Conservation (phyloP, 2,888 invertebrate species). For the Elegia similella region DNA sequence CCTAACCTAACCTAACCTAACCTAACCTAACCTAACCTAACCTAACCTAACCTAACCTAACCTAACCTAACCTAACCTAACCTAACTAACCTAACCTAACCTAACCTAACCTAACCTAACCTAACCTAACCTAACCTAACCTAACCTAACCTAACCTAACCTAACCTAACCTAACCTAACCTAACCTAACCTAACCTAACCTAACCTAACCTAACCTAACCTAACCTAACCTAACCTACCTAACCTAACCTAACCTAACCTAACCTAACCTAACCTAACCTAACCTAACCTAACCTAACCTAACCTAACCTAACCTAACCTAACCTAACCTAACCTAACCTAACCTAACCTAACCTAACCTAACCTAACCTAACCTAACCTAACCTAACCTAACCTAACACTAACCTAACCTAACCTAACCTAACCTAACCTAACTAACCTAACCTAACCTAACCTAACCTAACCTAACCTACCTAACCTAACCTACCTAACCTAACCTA, state of each 20-base stretch:
- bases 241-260: slow-evolving; percentile 22
- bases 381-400: slow-evolving; percentile 22
- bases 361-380: slow-evolving; percentile 23
- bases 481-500: slow-evolving; percentile 24
- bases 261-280: slow-evolving; percentile 25
- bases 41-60: slow-evolving; percentile 31
- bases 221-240: slow-evolving; percentile 25
- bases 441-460: slow-evolving; percentile 25
- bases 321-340: slow-evolving; percentile 26
- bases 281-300: slow-evolving; percentile 25
- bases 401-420: slow-evolving; percentile 25
- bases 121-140: slow-evolving; percentile 29
- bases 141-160: slow-evolving; percentile 28
- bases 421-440: slow-evolving; percentile 24
- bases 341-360: slow-evolving; percentile 25
- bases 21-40: too few relatives aligned
- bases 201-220: slow-evolving; percentile 27
- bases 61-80: slow-evolving; percentile 33
- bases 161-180: slow-evolving; percentile 26
- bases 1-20: too few relatives aligned
- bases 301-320: slow-evolving; percentile 26
- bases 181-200: slow-evolving; percentile 17
- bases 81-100: slow-evolving; percentile 32
- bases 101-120: slow-evolving; percentile 30
- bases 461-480: slow-evolving; percentile 25